These are phyloP conservation scores for Nomia melanderi DNA, from an alignment of 1,140 invertebrate genomes.

Conservation along the genomic window DNA sequence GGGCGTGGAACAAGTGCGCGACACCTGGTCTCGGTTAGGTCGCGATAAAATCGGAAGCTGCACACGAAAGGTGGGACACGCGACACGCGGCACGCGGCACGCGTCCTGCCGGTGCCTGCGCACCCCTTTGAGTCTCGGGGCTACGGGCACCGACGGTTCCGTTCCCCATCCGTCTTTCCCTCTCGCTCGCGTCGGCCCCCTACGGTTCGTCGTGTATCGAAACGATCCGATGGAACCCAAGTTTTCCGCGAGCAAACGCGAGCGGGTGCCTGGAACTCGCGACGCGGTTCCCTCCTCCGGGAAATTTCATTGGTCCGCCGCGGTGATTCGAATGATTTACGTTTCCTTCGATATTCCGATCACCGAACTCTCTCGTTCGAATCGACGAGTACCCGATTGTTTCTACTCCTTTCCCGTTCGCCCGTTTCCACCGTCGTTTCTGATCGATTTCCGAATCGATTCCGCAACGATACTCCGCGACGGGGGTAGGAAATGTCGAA, in stretches of 20 bases:
- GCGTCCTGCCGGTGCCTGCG: too few relatives aligned
- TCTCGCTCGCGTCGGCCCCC: neutral
- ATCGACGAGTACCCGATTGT: constrained; percentile 59
- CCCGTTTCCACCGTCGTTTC: neutral
- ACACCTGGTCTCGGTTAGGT: constrained; percentile 9
- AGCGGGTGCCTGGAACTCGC: too few relatives aligned
- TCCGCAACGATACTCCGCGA: too few relatives aligned
- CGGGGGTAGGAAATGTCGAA: too few relatives aligned
- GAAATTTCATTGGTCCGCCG: constrained; percentile 54
- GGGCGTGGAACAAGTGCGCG: neutral
- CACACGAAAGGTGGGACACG: neutral
- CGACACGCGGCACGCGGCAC: neutral
- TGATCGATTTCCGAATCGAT: too few relatives aligned
- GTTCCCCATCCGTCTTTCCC: neutral
- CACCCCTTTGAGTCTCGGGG: constrained; percentile 10
- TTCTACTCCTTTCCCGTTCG: neutral
- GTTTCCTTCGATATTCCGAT: too few relatives aligned
- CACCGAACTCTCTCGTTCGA: constrained; percentile 70
- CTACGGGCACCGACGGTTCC: neutral
- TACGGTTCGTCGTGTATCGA: neutral
- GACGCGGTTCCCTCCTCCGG: too few relatives aligned
- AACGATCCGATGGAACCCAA: too few relatives aligned
- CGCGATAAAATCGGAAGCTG: neutral
- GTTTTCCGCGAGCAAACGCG: too few relatives aligned
- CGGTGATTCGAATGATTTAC: too few relatives aligned